Conservation (phyloP, 2,797 vertebrate genomes). For the Morus bassanus region DNA sequence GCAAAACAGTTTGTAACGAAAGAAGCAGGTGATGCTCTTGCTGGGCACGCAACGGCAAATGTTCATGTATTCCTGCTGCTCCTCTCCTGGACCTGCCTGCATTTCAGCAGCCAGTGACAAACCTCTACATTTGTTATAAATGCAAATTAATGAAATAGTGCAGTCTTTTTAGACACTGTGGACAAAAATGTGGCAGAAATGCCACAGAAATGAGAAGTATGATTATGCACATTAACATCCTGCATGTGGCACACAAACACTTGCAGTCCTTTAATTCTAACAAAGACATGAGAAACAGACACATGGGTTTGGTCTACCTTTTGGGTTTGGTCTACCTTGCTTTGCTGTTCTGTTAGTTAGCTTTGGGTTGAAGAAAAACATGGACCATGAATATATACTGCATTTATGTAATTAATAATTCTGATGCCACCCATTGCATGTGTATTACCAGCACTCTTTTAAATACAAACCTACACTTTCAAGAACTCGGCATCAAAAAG, state of each 20-base stretch:
- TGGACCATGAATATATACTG: background rate
- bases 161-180: background rate
- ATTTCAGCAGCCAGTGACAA: background rate
- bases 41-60: fast-evolving
- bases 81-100: background rate
- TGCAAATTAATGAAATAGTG: background rate
- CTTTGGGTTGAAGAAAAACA: background rate
- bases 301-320: background rate
- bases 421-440: background rate
- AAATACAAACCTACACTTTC: background rate
- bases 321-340: background rate
- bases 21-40: background rate
- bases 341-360: background rate
- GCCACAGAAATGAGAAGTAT: background rate
- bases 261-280: background rate
- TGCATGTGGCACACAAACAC: background rate
- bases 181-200: background rate
- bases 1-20: background rate
- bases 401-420: background rate
- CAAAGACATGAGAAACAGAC: background rate
- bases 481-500: background rate
- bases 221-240: background rate
- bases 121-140: background rate
- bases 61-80: background rate
- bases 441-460: background rate